Percentiles rank a stretch among this genome's conserved stretches.
Conservation (phyloP, 2,797 vertebrate species). For the Leucoraja ocellata region DNA sequence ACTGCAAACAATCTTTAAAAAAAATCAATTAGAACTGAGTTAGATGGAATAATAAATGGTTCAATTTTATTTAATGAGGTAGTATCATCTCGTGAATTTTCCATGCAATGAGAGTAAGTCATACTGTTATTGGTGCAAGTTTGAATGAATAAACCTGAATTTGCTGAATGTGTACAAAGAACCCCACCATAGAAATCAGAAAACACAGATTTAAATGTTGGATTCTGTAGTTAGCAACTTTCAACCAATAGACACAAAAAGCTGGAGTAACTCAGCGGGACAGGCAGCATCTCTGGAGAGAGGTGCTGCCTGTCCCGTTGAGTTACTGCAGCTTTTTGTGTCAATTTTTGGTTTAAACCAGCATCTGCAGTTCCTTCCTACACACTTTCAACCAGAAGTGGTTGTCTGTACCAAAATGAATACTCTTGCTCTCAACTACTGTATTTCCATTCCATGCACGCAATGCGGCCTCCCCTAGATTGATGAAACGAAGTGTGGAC, state of each 20-base stretch:
- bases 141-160: not conserved
- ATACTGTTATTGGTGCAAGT: not conserved
- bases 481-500: too few relatives aligned
- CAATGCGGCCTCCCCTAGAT: too few relatives aligned
- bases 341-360: too few relatives aligned
- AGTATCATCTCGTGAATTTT: not conserved
- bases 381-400: not conserved
- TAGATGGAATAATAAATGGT: not conserved
- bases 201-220: not conserved
- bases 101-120: not conserved
- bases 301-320: too few relatives aligned
- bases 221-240: not conserved
- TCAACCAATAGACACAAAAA: not conserved
- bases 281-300: too few relatives aligned
- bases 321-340: too few relatives aligned
- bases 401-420: not conserved
- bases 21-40: not conserved
- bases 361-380: too few relatives aligned
- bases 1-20: not conserved
- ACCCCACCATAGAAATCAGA: not conserved
- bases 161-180: not conserved
- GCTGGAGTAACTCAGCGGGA: too few relatives aligned
- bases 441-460: not conserved
- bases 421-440: not conserved
- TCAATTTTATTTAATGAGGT: not conserved